Base-by-base conservation (phyloP, 2,888 invertebrate genomes). In the Cephus runcator region DNA sequence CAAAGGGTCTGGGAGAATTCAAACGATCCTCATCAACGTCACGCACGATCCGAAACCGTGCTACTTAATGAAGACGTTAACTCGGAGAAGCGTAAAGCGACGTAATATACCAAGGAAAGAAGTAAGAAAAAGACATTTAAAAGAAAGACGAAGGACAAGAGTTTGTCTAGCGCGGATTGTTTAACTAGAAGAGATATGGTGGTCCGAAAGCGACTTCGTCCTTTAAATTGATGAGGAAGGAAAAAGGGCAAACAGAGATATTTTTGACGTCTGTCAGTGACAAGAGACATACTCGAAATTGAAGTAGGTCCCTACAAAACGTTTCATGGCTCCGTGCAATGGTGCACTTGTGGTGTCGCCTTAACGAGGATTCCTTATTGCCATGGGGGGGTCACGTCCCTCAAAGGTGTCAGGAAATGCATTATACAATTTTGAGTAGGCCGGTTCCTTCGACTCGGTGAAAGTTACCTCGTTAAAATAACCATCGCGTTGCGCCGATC, bases 1-100 rank as follows among this genome's bases (percentile, higher is more conserved):
- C 56, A 23, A 56, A 23, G 15, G 23, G 56, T 56, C 56, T 56
- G 56, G 23, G 56, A 56, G 56, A 56, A 31, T 71, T 34, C 71
- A 31, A 74, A 40, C n/a, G 79, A 85, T 85, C 85, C 85, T 84
- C 85, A 83, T 85, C 85, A 85, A 85, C 83, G 84, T 85, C 85
- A 83, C 81, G 83, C 85, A 80, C 73, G 78, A 76, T 35, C 76
- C 78, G 79, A 76, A 81, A 84, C 75, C 56, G 76, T 40, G 71
- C 56, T 56, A 75, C 75, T 78, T 84, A 85, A 85, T 85, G 85
- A 83, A 85, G 82, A 85, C 79, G 85, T 85, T 85, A 79, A 79
- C 84, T 85, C 82, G 81, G 82, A 84, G 71, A 33, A 83, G 33
- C 71, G 71, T 33, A 71, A 71, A 71, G 56, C 56, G 56, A 56